Evolutionary conservation across 35 echinoderm and acorn worm species (phyloP), one percentile per base, ranked within the genome.

Genomic region (Apostichopus parvimensis): DNA sequence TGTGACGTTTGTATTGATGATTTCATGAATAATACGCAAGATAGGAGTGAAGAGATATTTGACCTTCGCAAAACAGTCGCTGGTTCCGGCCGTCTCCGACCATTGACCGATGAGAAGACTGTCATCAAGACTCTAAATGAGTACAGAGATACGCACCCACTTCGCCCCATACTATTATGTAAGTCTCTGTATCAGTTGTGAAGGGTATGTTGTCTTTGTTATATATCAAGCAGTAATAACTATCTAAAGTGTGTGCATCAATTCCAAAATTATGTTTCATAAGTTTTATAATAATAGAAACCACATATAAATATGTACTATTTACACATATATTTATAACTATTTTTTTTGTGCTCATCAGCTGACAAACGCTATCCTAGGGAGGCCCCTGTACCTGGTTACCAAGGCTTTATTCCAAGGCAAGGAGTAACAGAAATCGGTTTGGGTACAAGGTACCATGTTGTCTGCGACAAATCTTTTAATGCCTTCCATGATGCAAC

Each of bases 1-100:
- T 98, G 97, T 82, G 97, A 98, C 66, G 94, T 98, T 55, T 98
- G 97, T 79, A 98, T 98, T 54, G 97, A 98, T 93, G 97, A 98
- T 60, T 98, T 98, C 89, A 25, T 96, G 79, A 91, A 70, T 3
- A 98, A 96, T 77, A 98, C 97, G 6, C 91, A 93, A 89, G 79
- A 78, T 14, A 95, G 93, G 73, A 92, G 94, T 77, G 57, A 84
- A n/a, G 93, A 98, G 68, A 88, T 98, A 17, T 84, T 68, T 15
- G 93, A 81, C 80, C 86, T 98, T 1, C 93, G 92, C 57, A 81
- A 86, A 64, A 94, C 97, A 8, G 87, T 94, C 45, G 79, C 64
- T 20, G 55, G 65, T 54, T 71, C 77, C 8, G 93, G 68, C 20
- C 90, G 57, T 53, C 86, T 98, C 4, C 68, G 88, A 13, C 87